These are phyloP conservation scores for Chrosomus eos DNA, from an alignment of 2,797 vertebrate genomes.

Conservation along the genomic window DNA sequence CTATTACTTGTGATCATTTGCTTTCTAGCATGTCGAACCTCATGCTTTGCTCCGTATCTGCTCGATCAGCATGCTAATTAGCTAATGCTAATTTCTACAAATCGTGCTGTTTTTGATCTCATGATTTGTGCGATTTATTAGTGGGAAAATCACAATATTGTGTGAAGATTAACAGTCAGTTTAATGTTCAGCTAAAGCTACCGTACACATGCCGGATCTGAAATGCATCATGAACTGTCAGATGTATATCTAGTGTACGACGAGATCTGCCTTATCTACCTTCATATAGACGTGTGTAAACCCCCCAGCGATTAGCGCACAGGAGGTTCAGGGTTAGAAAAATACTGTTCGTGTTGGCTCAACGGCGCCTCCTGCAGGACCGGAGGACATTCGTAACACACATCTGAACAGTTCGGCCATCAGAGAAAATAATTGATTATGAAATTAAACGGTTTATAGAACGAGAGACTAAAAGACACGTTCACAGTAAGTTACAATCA, in stretches of 20 bases:
- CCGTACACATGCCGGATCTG: neutral
- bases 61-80: neutral
- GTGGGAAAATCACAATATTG: neutral
- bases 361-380: conserved; percentile 7
- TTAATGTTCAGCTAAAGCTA: neutral
- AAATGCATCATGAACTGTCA: neutral
- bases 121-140: neutral
- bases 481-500: neutral
- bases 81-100: conserved; percentile 14
- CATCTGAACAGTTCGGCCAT: neutral
- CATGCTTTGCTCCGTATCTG: neutral
- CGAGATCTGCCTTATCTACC: neutral
- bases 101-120: neutral
- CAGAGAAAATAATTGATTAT: neutral
- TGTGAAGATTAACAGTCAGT: conserved; percentile 18
- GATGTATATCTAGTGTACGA: neutral
- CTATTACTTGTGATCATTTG: neutral
- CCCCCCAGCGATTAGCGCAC: neutral
- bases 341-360: neutral
- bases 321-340: neutral
- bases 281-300: neutral
- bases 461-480: neutral
- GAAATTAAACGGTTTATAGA: neutral
- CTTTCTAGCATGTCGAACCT: neutral
- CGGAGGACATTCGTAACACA: neutral